These are phyloP conservation scores for Oxytorus armatus DNA, from an alignment of 2,888 invertebrate species.

Conservation along the genomic window DNA sequence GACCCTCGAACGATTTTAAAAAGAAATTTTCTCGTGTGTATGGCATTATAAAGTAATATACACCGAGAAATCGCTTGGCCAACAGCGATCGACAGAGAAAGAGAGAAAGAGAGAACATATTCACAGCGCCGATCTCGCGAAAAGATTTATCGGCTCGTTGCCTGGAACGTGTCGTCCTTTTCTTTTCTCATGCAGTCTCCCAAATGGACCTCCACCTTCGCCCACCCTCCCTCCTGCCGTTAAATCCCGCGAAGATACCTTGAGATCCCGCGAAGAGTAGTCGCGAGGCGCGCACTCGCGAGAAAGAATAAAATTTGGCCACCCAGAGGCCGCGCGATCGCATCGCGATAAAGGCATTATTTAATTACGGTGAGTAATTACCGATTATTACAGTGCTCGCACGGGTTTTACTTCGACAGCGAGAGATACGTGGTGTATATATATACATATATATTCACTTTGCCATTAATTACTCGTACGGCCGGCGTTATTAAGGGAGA, in stretches of 20 bases:
- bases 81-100: slow-evolving; percentile 25
- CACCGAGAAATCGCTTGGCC: slow-evolving; percentile 37
- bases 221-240: neutral
- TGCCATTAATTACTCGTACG: slow-evolving; percentile 79
- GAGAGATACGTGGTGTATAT: slow-evolving; percentile 22
- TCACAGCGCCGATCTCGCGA: slow-evolving; percentile 64
- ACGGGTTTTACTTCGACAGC: slow-evolving; percentile 68
- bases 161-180: slow-evolving; percentile 71
- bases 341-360: slow-evolving; percentile 75
- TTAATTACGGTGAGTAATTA: slow-evolving; percentile 81
- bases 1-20: slow-evolving; percentile 62
- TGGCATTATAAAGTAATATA: slow-evolving; percentile 54
- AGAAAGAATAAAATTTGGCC: slow-evolving; percentile 71
- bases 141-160: slow-evolving; percentile 76
- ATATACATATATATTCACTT: slow-evolving; percentile 49
- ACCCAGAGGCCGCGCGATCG: slow-evolving; percentile 76
- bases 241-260: slow-evolving; percentile 23
- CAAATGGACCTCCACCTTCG: neutral
- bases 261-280: slow-evolving; percentile 33
- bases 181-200: slow-evolving; percentile 35
- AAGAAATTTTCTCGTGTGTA: slow-evolving; percentile 52
- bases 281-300: slow-evolving; percentile 12
- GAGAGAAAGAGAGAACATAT: slow-evolving; percentile 23
- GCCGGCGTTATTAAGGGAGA: slow-evolving; percentile 67
- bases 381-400: slow-evolving; percentile 78